Percentiles rank a stretch among this genome's conserved stretches.
Evolutionary conservation across 2,113 vertebrate genomes (phyloP).

Genomic region (Malurus alboscapulatus): DNA sequence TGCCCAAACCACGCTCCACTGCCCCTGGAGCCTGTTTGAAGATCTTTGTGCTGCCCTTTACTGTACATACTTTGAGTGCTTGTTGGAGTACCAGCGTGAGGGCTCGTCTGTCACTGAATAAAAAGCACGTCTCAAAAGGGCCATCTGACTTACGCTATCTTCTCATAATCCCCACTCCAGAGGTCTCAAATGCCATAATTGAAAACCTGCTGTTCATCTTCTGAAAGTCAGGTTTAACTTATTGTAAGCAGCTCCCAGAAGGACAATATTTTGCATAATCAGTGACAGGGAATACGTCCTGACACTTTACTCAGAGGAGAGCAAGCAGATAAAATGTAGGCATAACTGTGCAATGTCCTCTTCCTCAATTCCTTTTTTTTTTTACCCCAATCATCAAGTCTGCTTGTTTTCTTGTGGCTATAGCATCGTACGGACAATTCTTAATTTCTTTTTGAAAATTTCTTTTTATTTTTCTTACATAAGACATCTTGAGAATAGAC

Average conservation of each 20-base stretch:
- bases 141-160: background rate
- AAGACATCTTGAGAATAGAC: background rate
- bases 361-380: background rate
- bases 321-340: background rate
- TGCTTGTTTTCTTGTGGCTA: background rate
- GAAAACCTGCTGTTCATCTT: constrained; percentile 34
- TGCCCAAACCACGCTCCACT: background rate
- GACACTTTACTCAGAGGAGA: background rate
- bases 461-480: background rate
- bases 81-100: background rate
- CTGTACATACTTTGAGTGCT: background rate
- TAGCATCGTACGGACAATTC: background rate
- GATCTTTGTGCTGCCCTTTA: background rate
- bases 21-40: background rate
- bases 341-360: background rate
- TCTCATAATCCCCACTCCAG: background rate
- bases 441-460: background rate
- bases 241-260: background rate
- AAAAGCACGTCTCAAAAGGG: background rate
- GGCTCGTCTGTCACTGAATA: background rate
- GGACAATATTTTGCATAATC: constrained; percentile 21
- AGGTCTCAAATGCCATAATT: constrained; percentile 17
- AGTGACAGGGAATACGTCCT: background rate
- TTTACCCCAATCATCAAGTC: background rate
- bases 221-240: constrained; percentile 17